phyloP scores from a whole-genome alignment of 2,113 vertebrate genomes.

The Athene cunicularia region DNA sequence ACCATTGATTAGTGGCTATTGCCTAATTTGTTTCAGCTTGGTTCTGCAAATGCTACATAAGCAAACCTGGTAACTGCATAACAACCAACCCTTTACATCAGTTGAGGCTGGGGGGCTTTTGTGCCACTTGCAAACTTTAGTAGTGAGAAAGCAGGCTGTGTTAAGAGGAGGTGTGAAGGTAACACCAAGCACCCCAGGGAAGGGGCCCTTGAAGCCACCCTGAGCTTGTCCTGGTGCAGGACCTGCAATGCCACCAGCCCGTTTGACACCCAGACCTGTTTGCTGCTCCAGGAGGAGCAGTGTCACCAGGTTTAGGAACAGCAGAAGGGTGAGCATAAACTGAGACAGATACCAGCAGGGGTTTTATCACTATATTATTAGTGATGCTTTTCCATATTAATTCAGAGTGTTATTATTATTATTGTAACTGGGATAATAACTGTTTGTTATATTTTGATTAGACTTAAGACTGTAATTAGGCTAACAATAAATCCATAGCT shows the following conservation, averaged over 20 bases:
- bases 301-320: background rate
- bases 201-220: background rate
- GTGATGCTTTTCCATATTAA: background rate
- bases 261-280: background rate
- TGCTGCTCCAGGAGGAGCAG: background rate
- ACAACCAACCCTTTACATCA: too few species aligned
- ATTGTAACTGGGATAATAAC: background rate
- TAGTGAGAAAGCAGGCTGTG: background rate
- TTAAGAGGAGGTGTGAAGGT: too few species aligned
- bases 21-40: background rate
- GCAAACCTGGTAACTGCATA: background rate
- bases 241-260: background rate
- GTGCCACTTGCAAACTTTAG: background rate
- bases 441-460: background rate
- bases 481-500: background rate
- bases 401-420: background rate
- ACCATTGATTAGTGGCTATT: fast-evolving
- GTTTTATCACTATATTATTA: background rate
- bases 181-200: background rate
- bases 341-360: background rate
- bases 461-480: background rate
- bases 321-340: background rate
- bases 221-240: background rate
- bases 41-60: too few species aligned
- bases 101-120: background rate